Conservation (phyloP, 2,797 vertebrate genomes). For the Smutsia temminckii region DNA sequence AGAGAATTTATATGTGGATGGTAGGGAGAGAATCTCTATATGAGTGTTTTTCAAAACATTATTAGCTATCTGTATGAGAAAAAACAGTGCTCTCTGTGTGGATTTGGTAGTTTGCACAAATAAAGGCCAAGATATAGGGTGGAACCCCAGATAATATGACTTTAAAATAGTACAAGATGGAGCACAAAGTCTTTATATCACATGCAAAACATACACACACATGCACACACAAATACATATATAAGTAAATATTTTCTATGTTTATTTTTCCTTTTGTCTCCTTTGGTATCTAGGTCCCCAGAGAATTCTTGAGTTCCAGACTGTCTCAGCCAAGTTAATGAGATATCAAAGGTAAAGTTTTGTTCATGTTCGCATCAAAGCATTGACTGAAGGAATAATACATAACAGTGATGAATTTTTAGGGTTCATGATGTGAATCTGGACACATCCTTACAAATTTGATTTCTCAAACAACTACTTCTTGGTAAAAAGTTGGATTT, state of each 20-base stretch:
- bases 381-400: neutral
- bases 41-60: neutral
- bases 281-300: neutral
- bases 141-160: neutral
- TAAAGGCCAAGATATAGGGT: neutral
- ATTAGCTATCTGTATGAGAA: neutral
- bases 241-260: neutral
- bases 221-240: accelerated
- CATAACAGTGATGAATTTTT: neutral
- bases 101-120: neutral
- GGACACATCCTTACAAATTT: neutral
- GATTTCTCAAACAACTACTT: neutral
- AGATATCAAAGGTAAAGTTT: neutral
- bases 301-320: neutral
- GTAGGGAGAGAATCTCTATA: neutral
- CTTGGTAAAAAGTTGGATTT: neutral
- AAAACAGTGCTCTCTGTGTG: neutral
- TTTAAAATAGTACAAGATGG: neutral
- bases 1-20: neutral
- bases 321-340: too few species aligned
- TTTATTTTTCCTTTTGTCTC: neutral
- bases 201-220: neutral
- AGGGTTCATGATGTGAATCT: neutral
- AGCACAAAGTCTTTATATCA: neutral
- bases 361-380: neutral